phyloP scores from a whole-genome alignment of 30 jellyfish, hydroid and myxozoan species.

The Aurelia aurita complex sp. Pacific region DNA sequence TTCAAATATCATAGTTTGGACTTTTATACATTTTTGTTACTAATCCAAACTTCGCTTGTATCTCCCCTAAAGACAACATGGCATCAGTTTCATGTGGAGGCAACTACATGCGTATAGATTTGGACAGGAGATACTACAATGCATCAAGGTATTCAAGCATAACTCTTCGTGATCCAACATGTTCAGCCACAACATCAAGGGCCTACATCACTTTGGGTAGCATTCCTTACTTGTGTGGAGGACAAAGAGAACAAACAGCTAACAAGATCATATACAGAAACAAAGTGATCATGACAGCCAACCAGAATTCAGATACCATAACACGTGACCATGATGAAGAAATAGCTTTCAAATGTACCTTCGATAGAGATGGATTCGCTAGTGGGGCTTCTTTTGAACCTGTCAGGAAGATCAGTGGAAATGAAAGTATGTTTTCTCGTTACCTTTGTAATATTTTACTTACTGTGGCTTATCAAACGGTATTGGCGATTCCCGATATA shows the following conservation, averaged over 20 bases:
- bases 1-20: too few relatives aligned
- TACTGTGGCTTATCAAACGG: too few relatives aligned
- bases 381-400: conserved; percentile 26
- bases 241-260: conserved; percentile 9
- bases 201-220: conserved; percentile 18
- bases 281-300: conserved; percentile 32
- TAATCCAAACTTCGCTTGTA: not conserved
- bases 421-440: conserved; percentile 19
- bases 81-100: conserved; percentile 18
- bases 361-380: conserved; percentile 1
- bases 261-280: conserved; percentile 22
- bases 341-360: conserved; percentile 1
- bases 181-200: not conserved
- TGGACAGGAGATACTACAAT: conserved; percentile 2
- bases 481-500: too few relatives aligned
- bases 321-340: conserved; percentile 41
- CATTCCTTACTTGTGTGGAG: conserved; percentile 32
- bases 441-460: not conserved
- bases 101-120: conserved; percentile 30
- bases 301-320: not conserved
- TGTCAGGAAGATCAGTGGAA: conserved; percentile 5
- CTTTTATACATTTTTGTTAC: not conserved
- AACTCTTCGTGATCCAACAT: conserved; percentile 42
- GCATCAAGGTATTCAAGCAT: conserved; percentile 16
- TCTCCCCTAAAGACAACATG: conserved; percentile 3